phyloP scores from a whole-genome alignment of 92 coral and sea anemone species.

The Palythoa heliodiscus region DNA sequence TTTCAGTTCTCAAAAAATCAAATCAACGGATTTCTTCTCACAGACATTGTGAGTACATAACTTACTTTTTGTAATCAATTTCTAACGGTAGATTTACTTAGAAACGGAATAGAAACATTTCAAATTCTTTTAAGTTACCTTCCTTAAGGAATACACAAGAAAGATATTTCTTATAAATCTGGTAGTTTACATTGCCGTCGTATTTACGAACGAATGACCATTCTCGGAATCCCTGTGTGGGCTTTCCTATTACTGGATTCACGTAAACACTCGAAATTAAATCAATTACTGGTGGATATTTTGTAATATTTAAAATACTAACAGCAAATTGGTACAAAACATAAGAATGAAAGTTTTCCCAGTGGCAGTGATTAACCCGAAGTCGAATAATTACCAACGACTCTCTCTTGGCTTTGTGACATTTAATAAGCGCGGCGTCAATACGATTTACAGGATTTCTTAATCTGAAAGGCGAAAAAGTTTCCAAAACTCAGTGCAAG shows the following conservation, averaged over 20 bases:
- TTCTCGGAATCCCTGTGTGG: background rate
- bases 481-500: background rate
- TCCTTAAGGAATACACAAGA: background rate
- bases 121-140: background rate
- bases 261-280: background rate
- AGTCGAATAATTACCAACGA: background rate
- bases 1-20: no score
- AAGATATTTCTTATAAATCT: background rate
- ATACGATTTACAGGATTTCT: constrained; percentile 13
- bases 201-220: background rate
- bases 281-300: background rate
- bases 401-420: background rate
- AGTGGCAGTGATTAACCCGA: background rate
- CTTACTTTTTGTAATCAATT: no score
- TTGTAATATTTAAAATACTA: background rate
- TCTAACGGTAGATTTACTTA: no score
- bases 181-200: background rate
- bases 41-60: no score
- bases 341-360: background rate
- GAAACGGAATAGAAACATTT: background rate
- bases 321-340: background rate
- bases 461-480: constrained; percentile 1
- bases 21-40: no score
- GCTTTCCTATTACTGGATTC: background rate
- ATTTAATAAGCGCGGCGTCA: background rate